Evolutionary conservation across 2,888 invertebrate species (phyloP), one percentile per base, ranked within the genome.

Genomic region (Yponomeuta evonymella): DNA sequence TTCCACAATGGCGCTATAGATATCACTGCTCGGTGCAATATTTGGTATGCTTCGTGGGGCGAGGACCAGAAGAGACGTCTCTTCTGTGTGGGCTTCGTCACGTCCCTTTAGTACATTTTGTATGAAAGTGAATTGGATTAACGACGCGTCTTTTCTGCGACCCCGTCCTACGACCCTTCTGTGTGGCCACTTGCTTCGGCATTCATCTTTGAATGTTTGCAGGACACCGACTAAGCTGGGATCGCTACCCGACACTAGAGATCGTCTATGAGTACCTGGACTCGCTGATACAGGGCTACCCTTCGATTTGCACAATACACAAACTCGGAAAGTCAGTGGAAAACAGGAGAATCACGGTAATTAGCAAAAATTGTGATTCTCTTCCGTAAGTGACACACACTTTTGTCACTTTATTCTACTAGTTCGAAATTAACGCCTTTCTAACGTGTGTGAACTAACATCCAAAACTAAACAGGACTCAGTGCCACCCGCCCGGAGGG

Each of bases 161-260:
- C 23, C 23, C 23, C 23, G 23, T 23, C 23, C 23, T 23, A 23
- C 23, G 23, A 23, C 23, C 23, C 23, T 23, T 23, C 23, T 23
- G 23, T 23, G 23, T 23, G 23, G 23, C 23, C 23, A 23, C 23
- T 23, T 23, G 33, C 33, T 33, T 33, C 3, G 33, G 33, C 33
- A 33, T 33, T 33, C 3, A 33, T 5, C 33, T 33, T 33, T 33
- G 33, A 5, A 33, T 33, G 33, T 33, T 8, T 43, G 43, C 43
- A 84, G 84, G 84, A 67, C 82, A 83, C 73, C 76, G 83, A 51
- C 73, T 84, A 70, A 75, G 74, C 67, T 85, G 80, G 79, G 74
- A 76, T 0, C 74, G 75, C 29, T 85, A 77, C 69, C 83, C 83
- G n/a, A 75, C 79, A 11, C 70, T 79, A 62, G 71, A 75, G 69